These are phyloP conservation scores for Macquaria ambigua DNA, from an alignment of 2,113 vertebrate species.

Conservation along the genomic window DNA sequence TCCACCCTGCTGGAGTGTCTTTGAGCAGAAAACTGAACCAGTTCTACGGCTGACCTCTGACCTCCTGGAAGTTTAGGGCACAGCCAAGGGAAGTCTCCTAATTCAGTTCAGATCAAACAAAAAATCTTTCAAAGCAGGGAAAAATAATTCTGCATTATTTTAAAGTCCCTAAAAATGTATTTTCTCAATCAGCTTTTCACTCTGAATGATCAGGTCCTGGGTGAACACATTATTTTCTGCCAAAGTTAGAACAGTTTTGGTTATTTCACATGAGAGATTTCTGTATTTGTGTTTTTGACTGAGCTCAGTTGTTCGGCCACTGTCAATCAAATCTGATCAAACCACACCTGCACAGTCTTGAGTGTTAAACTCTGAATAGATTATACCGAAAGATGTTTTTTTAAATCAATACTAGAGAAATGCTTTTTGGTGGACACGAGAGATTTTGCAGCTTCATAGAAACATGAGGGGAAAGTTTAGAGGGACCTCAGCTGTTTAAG, in stretches of 20 bases:
- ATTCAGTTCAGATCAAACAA: not conserved
- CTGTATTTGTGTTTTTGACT: not conserved
- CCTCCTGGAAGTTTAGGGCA: not conserved
- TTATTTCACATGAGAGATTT: not conserved
- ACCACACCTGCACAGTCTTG: no score
- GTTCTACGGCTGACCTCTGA: not conserved
- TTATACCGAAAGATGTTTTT: no score
- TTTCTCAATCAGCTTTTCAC: not conserved
- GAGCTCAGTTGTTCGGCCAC: not conserved
- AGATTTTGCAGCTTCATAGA: not conserved
- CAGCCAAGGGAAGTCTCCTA: not conserved
- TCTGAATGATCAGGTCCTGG: not conserved
- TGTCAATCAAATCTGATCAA: no score
- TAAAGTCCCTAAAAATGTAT: not conserved
- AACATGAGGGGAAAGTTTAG: not conserved
- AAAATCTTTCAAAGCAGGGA: not conserved
- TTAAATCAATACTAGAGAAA: no score
- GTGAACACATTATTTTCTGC: no score
- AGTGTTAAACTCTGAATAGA: no score
- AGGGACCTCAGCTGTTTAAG: not conserved
- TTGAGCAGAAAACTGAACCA: not conserved
- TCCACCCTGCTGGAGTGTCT: not conserved
- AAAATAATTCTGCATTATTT: not conserved
- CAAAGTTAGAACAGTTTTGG: no score
- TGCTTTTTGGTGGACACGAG: no score